Evolutionary conservation across 2,113 vertebrate genomes (phyloP), one percentile per base, ranked within the genome.

Genomic region (Sterna hirundo): DNA sequence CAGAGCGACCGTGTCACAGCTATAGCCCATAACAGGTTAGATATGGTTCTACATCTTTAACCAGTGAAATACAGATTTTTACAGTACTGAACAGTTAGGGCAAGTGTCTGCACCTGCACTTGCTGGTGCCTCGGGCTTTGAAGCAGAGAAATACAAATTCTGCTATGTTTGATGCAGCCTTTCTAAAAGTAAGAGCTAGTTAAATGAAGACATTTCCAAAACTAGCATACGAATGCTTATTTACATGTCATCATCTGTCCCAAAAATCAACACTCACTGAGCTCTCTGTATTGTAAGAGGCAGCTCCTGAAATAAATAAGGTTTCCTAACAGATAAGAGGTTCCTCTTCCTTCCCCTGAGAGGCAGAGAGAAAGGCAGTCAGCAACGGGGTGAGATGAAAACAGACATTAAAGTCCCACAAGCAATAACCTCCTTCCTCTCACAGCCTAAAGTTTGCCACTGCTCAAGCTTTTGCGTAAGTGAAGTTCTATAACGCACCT

Each of bases 171-270:
- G 42, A 83, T 5, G 1, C 51, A 95, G 55, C 47, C 60, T 30
- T 82, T 71, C 69, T 68, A 81, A 94, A 94, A 94, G 47, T 51
- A 89, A 81, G 23, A 52, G 23, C 46, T 60, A 61, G 66, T 70
- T 47, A 60, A 96, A 95, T 30, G 23, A 79, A 81, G 55, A 81
- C 1, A 55, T 52, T 91, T 57, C 52, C 51, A 46, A 82, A 84
- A 60, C n/a, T 40, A 89, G 62, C 40, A 44, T 9, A 51, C 7
- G 72, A 82, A 83, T 29, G 40, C 44, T 75, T 75, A 64, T 64
- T 86, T 82, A 40, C 84, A 91, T 69, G 54, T 85, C 12, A 87
- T 36, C 55, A 89, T 71, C 49, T 49, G 29, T 65, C 44, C 86
- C 60, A 30, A 84, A 92, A 83, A 81, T 29, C 57, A 72, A 25